Base-by-base conservation (phyloP, 2,888 invertebrate genomes). In the Hyposoter didymator region DNA sequence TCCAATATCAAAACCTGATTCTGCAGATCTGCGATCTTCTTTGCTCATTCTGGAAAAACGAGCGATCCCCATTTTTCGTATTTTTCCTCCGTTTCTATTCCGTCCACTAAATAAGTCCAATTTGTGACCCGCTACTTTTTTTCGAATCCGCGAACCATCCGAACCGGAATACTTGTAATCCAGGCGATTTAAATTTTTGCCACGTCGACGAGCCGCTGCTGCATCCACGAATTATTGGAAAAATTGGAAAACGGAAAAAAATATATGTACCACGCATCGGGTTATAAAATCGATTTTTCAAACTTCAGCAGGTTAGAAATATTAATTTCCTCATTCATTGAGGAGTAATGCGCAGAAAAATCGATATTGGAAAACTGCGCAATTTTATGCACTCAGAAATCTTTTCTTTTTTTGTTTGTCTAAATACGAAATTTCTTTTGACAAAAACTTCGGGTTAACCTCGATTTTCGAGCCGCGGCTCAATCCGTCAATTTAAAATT, bases 201-300 rank as follows among this genome's bases (percentile, higher is more conserved):
- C 82, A 67, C 79, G 85, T 12, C 82, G 82, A 73, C 85, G 79
- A 66, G 47, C 79, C 47, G 80, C 39, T 74, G 76, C 82, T 82
- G 67, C 52, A 10, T 39, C 7, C 7, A 55, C 19, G 52, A 0
- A 82, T 82, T 78, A 72, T 69, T 78, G 4, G 3, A 14, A 52
- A 62, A 59, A 39, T 55, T 28, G 22, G 17, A 39, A 72, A 84
- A 17, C 52, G 22, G 5, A 14, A 39, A 35, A 17, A 84, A 17
- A 62, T 17, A 62, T 39, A n/a, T 76, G 32, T n/a, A n/a, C n/a
- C n/a, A n/a, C 64, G 0, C 55, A 22, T 64, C 19, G 22, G 6
- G 19, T 1, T 35, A 19, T 55, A 39, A 12, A 28, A 35, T 35
- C 32, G 17, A 52, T 39, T 55, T 55, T 14, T 43, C 12, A n/a